A percentile compares a stretch with the other conserved stretches of the same genome.
These are phyloP conservation scores for Microcebus lehilahytsara DNA, from an alignment of 2,113 vertebrate genomes.

Conservation along the genomic window DNA sequence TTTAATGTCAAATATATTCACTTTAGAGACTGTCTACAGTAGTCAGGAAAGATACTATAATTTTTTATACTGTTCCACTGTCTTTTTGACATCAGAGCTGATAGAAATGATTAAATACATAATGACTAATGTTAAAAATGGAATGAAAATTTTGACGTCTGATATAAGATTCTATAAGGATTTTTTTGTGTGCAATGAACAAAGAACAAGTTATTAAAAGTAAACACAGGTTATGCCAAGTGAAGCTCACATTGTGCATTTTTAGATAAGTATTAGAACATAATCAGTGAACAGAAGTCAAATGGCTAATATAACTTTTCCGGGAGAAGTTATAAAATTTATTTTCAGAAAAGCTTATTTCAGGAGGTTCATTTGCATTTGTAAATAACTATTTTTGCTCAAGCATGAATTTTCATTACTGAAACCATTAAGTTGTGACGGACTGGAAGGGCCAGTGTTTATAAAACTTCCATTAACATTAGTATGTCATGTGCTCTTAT, in stretches of 20 bases:
- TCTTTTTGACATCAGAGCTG: background rate
- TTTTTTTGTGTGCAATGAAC: background rate
- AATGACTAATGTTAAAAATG: background rate
- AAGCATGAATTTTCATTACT: conserved; percentile 46
- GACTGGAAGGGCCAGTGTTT: background rate
- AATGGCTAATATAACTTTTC: conserved; percentile 1
- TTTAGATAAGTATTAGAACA: background rate
- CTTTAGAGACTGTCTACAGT: background rate
- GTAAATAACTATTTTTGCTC: conserved; percentile 63
- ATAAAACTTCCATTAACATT: background rate
- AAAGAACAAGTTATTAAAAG: conserved; percentile 5
- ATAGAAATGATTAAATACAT: conserved; percentile 16
- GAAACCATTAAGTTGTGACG: conserved; percentile 13
- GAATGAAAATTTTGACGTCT: background rate
- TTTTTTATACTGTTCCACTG: background rate
- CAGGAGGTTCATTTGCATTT: conserved; percentile 49
- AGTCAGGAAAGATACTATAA: background rate
- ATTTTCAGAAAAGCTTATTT: conserved; percentile 42
- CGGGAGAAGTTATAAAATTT: background rate
- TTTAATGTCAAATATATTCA: background rate
- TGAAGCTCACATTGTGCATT: background rate
- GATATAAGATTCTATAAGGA: background rate
- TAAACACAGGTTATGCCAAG: background rate
- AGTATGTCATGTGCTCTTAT: background rate
- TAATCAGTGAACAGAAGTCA: conserved; percentile 40